Base-by-base conservation (phyloP, 2,113 vertebrate species). In the Zosterops hypoxanthus region DNA sequence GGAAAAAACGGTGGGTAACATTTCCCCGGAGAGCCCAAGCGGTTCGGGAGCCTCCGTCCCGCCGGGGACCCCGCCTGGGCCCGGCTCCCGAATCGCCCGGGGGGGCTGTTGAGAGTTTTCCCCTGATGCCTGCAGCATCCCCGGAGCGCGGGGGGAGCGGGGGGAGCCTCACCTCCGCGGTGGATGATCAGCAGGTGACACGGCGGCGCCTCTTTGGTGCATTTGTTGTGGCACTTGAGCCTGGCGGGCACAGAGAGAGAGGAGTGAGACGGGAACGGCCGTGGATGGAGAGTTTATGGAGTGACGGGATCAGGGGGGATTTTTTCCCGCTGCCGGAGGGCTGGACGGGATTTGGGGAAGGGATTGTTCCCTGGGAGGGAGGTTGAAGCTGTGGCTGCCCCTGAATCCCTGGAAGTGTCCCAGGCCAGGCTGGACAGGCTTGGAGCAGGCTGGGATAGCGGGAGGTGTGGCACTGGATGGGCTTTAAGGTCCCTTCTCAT, bases 181-280 rank as follows among this genome's bases (percentile, higher is more conserved):
- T 99, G 99, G 97, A 99, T 99, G 97, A 99, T 99, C 93, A 99
- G 98, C 95, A 99, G 98, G 96, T 99, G 99, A 97, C 99, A 99
- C 82, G 99, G 99, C 11, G 99, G 99, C 73, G 99, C 99, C 99
- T 99, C 99, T 99, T 99, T 99, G 99, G 99, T 99, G 98, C 99
- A 99, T 99, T 99, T 99, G 98, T 99, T 99, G 98, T 99, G 99
- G 99, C 99, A 99, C 99, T 99, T 99, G 98, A 99, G 98, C 98
- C 99, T 99, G 20, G 95, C 12, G 91, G 92, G 88, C 49, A 64
- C 57, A 89, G 63, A 63, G 77, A 44, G 26, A 77, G 18, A 34
- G 41, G 46, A 0, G 18, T 91, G 50, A 95, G 75, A 2, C 28
- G 13, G 20, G 42, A 28, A 14, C 2, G 0, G 0, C 0, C 56